Evolutionary conservation across 1,140 invertebrate genomes (phyloP), one percentile per base, ranked within the genome.

Genomic region (Bombus superbus): DNA sequence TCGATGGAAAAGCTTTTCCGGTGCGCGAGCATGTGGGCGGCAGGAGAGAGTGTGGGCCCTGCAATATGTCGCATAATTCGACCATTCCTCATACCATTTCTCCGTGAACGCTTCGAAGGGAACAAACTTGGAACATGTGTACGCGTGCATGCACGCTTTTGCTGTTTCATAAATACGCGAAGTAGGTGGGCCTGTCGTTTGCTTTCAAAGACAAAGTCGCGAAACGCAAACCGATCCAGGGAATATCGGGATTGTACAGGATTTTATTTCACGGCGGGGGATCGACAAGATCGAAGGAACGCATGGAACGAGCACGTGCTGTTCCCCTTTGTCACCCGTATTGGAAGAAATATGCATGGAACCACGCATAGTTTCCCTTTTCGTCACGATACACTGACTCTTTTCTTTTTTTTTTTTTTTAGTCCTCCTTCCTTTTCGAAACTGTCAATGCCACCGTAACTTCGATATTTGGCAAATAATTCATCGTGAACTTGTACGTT

Each of bases 31-130:
- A 75, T 44, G 85, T 32, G 83, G 80, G 68, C 32, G 69, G 69
- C 40, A 62, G 57, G 85, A 66, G 66, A 80, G 59, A 64, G 85
- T 62, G 47, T 75, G 88, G 82, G 82, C 68, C 79, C 76, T 74
- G 88, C 89, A 92, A 92, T 92, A 92, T 92, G 92, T 92, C 88
- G 92, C 89, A 93, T 93, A 93, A 93, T 93, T 92, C 89, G 81
- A 74, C 91, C 85, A 93, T 93, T 90, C 91, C 87, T 93, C 92
- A 91, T 91, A 83, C 85, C 81, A 91, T 75, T 59, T 88, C 44
- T 83, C 47, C 42, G 78, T 64, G 72, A 74, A 64, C 75, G 75
- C 73, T 87, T 83, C 76, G 86, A 73, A 88, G 73, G 89, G 82
- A 89, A 88, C 83, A 85, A 88, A 79, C 81, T 89, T 86, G 75